Evolutionary conservation across 1,140 invertebrate species (phyloP), one percentile per base, ranked within the genome.

Genomic region (Pseudomyrmex gracilis): DNA sequence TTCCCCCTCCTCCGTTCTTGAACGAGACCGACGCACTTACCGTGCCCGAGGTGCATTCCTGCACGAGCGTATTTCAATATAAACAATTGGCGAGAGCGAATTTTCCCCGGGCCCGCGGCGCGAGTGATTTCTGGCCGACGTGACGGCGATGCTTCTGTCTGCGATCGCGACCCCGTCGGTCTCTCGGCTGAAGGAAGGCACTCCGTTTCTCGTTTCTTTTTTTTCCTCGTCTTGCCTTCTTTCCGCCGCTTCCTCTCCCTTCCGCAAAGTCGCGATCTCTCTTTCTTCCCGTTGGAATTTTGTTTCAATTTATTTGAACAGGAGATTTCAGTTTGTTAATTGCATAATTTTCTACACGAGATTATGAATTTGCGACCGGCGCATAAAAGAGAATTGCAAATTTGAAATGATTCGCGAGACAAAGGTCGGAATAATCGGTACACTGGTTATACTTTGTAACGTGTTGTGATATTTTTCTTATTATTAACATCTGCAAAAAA

Each of bases 51-150:
- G 61, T 73, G 88, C 90, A 93, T 91, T 92, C 92, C 88, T 88
- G 86, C 91, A 92, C 92, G 91, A 90, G 76, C 85, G 87, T 92
- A 90, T 91, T 91, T 91, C 91, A 89, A 90, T 92, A 92, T 92
- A 91, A 92, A 92, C 91, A 92, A 92, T 92, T 90, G 91, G 89
- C 88, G 88, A 90, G 90, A 90, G 90, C 87, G 89, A 91, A 90
- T 92, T 92, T 92, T 74, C 86, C 88, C 80, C 73, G 89, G 89
- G 43, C 43, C 43, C 87, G 86, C 83, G n/a, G 66, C 73, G 83
- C 87, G 66, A 92, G 90, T 92, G 92, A 92, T 92, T 92, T 92
- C 92, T 92, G 90, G 90, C 90, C 90, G 92, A 89, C 91, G 91
- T 90, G 91, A 92, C 87, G 90, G 89, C 89, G 86, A 92, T 90